Evolutionary conservation across 2,888 invertebrate genomes (phyloP), one percentile per base, ranked within the genome.

Genomic region (Oligia strigilis): DNA sequence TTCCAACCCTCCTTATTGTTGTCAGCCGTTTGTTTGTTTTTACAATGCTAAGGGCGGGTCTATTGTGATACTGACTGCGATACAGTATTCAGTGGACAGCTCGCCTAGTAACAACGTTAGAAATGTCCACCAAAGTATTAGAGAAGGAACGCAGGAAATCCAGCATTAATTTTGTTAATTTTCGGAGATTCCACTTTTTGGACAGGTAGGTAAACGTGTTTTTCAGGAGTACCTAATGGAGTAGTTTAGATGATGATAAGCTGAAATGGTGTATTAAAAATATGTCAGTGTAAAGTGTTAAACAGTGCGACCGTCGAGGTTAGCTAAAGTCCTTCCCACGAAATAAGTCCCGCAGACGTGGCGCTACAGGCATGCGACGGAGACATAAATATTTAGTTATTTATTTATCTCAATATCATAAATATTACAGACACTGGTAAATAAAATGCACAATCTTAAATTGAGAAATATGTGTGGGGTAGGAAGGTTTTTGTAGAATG

Each of bases 131-230:
- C 0, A 92, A 93, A 89, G 72, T 92, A 36, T 90, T 88, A 36
- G 83, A 91, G 40, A 93, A 90, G 2, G 92, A 94, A 40, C 90
- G 94, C 1, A 91, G 96, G 19, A 94, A 93, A 81, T 95, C 95
- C 0, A 96, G 96, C 78, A 93, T 96, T 6, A 96, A 95, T 84
- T 94, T 95, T 71, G 72, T 90, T 0, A 96, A 96, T 85, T 95
- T 91, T 79, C 91, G 89, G 2, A 90, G 95, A 65, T 96, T 95
- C 76, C 96, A 96, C 89, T 96, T 96, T 82, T 88, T 96, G 49
- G 93, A 95, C 90, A 94, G 93, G 96, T 95, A 94, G 93, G 96
- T 95, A 77, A 60, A 5, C 11, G 1, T 62, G n/a, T 40, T 62
- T 62, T 72, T 62, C 17, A 17, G 0, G 6, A n/a, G 6, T 40